These are phyloP conservation scores for Epinephelus lanceolatus DNA, from an alignment of 2,113 vertebrate genomes.

Conservation along the genomic window DNA sequence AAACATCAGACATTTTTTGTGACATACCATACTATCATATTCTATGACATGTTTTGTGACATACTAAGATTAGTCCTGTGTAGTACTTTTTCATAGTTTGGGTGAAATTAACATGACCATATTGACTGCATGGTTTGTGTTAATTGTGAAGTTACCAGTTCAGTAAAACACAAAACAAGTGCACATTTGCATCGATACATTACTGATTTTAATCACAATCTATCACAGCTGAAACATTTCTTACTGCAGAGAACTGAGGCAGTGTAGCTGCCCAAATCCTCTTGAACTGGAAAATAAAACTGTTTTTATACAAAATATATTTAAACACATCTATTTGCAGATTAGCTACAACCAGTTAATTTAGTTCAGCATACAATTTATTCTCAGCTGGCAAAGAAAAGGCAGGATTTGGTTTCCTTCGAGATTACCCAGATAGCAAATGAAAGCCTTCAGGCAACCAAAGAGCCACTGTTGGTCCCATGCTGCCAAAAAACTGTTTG, in stretches of 20 bases:
- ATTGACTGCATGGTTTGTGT: background rate
- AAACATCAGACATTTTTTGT: no score
- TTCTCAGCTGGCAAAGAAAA: constrained; percentile 20
- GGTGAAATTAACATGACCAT: background rate
- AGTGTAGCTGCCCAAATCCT: background rate
- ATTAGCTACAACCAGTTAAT: constrained; percentile 52
- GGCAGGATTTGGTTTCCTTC: background rate
- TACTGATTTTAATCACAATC: constrained; percentile 65
- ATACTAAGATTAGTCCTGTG: background rate
- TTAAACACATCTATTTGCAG: constrained; percentile 34
- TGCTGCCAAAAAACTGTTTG: background rate
- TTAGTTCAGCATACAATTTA: constrained; percentile 20
- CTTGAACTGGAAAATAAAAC: constrained; percentile 19
- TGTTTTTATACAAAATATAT: constrained; percentile 51
- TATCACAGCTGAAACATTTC: constrained; percentile 39
- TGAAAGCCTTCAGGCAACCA: background rate
- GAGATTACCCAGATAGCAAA: background rate
- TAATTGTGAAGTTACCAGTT: background rate
- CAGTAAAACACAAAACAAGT: constrained; percentile 20
- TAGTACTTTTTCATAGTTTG: background rate
- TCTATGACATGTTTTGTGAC: no score
- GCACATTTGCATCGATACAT: constrained; percentile 40
- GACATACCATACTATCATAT: no score
- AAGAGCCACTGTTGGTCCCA: background rate
- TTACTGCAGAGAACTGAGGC: constrained; percentile 1